These are phyloP conservation scores for Cyanoliseus patagonus DNA, from an alignment of 2,113 vertebrate genomes.

Conservation along the genomic window DNA sequence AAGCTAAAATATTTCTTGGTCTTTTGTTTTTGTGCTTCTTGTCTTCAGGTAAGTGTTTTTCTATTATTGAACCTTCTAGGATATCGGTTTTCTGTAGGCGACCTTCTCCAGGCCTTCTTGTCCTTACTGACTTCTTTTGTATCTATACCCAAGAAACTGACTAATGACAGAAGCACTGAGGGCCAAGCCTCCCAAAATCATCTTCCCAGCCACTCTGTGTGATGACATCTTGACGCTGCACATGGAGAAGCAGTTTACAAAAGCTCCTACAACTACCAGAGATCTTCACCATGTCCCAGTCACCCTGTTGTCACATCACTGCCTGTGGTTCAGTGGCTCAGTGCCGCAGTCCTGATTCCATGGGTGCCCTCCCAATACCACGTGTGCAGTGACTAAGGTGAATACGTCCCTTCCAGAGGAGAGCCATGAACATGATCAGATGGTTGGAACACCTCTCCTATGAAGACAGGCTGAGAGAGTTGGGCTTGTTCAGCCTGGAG, in stretches of 20 bases:
- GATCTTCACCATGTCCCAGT: not conserved
- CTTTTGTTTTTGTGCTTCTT: not conserved
- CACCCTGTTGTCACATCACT: not conserved
- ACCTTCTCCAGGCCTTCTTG: not conserved
- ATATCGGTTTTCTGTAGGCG: not conserved
- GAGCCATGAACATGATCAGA: not conserved
- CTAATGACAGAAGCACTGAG: rapidly evolving
- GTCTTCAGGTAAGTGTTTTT: not conserved
- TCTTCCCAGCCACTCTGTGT: not conserved
- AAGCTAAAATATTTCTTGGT: not conserved
- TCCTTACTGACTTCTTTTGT: not conserved
- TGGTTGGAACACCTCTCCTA: not conserved
- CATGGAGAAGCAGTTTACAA: not conserved
- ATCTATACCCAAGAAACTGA: not conserved
- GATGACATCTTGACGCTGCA: not conserved
- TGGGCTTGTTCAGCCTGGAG: not conserved
- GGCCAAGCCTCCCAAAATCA: not conserved
- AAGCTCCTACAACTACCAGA: not conserved
- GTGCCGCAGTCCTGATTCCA: not conserved
- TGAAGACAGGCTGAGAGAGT: not conserved
- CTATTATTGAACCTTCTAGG: not conserved
- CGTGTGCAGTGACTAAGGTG: rapidly evolving
- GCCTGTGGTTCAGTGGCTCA: not conserved
- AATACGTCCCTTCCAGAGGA: not conserved
- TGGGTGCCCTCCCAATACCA: rapidly evolving